These are phyloP conservation scores for Glaucomys volans DNA, from an alignment of 2,113 vertebrate species.

Conservation along the genomic window DNA sequence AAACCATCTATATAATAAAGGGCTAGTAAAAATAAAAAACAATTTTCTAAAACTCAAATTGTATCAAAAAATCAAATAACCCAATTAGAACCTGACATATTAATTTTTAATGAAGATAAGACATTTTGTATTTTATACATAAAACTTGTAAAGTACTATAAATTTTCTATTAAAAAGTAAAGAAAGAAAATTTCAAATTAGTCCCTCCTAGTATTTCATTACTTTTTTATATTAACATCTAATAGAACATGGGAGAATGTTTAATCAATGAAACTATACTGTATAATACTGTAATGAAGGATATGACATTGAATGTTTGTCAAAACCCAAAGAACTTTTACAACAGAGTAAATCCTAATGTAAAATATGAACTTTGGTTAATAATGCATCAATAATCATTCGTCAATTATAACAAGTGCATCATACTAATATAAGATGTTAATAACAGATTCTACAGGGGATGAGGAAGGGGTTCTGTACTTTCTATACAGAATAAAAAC, in stretches of 20 bases:
- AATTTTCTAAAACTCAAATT: background rate
- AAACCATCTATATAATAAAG: background rate
- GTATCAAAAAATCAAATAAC: background rate
- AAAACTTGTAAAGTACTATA: background rate
- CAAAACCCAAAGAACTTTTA: background rate
- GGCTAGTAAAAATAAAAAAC: background rate
- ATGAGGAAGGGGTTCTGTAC: background rate
- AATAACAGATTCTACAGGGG: background rate
- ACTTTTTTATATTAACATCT: background rate
- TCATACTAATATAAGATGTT: background rate
- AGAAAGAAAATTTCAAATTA: background rate
- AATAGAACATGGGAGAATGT: background rate
- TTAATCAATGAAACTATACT: background rate
- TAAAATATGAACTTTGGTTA: background rate
- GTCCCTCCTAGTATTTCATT: background rate
- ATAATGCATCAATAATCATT: background rate
- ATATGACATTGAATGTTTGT: background rate
- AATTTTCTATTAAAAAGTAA: slow-evolving; percentile 12
- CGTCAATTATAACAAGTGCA: background rate
- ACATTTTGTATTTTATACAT: background rate
- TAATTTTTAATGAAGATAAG: background rate
- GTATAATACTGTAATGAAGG: background rate
- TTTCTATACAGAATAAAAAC: background rate
- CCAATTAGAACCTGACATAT: background rate
- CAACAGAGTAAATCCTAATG: background rate